Base-by-base conservation (phyloP, 2,888 invertebrate genomes). In the Caradrina clavipalpis region DNA sequence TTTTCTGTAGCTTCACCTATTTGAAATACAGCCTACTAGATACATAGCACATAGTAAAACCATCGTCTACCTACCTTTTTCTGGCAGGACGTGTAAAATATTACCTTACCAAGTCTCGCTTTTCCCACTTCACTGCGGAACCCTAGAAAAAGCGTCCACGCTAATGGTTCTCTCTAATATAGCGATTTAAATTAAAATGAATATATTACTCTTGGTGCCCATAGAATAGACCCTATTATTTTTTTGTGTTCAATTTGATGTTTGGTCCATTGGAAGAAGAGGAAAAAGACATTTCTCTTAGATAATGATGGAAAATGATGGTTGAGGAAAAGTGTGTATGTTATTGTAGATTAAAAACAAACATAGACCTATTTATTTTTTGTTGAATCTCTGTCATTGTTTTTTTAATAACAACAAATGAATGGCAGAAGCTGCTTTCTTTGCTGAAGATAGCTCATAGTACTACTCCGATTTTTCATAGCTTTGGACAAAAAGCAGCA, bases 121-220 rank as follows among this genome's bases (percentile, higher is more conserved):
- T 66, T 31, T 4, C 11, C 13, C 15, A 21, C 13, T 70, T 68
- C 13, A 53, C 39, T 69, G 35, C 39, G 67, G 74, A 73, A 62
- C 70, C 54, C 79, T 65, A 70, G n/a, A 60, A 69, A 73, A 81
- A 73, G 22, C 66, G 65, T 19, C 63, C 55, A 59, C 70, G 51
- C 63, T 80, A 82, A 84, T 73, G 62, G 69, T 61, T 56, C 55
- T 63, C 62, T 59, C 50, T 80, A 76, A 84, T 76, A 74, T 17
- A 63, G 67, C 73, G 66, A 83, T 84, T 84, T 69, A 84, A 78
- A 83, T 84, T 76, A 75, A 84, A 84, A 82, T 78, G 76, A 78
- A 82, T 78, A 78, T 69, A 76, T 76, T 83, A 71, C 60, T 61
- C 59, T 79, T 69, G 69, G 54, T 56, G 50, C 22, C 72, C 69